A percentile compares a stretch with the other conserved stretches of the same genome.
phyloP scores from a whole-genome alignment of 2,113 vertebrate species.

The Odobenus rosmarus region DNA sequence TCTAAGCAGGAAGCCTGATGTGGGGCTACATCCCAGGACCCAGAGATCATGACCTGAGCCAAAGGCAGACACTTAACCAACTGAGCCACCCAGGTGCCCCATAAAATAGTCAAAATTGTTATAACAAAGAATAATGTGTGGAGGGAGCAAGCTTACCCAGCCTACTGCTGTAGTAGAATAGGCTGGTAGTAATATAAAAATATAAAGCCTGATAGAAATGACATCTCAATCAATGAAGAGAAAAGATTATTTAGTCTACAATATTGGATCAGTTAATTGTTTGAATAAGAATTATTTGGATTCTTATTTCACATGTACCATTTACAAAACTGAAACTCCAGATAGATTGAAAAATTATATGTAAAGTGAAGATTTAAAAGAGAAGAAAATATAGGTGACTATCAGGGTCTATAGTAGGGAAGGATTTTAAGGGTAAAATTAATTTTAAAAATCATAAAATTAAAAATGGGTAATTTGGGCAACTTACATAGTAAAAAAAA shows the following conservation, averaged over 20 bases:
- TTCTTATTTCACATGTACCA: neutral
- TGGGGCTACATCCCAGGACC: no score
- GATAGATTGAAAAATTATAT: neutral
- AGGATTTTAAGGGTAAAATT: conserved; percentile 27
- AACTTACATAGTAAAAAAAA: conserved; percentile 8
- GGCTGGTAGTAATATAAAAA: neutral
- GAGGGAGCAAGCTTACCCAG: neutral
- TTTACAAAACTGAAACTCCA: conserved; percentile 7
- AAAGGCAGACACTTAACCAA: no score
- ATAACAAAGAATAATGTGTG: neutral
- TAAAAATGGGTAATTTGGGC: neutral
- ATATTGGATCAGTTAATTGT: neutral
- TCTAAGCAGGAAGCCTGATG: no score
- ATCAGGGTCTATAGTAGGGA: neutral
- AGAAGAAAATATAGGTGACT: conserved; percentile 3
- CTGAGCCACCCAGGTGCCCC: no score
- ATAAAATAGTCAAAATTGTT: no score
- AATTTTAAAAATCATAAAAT: neutral
- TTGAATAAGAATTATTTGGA: neutral
- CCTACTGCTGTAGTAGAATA: neutral
- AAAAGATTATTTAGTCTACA: neutral
- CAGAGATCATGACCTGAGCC: no score
- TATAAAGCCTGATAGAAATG: neutral
- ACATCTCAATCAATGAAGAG: neutral
- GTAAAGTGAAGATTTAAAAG: neutral